Conservation (phyloP, 2,113 vertebrate species). For the Phodopus roborovskii region DNA sequence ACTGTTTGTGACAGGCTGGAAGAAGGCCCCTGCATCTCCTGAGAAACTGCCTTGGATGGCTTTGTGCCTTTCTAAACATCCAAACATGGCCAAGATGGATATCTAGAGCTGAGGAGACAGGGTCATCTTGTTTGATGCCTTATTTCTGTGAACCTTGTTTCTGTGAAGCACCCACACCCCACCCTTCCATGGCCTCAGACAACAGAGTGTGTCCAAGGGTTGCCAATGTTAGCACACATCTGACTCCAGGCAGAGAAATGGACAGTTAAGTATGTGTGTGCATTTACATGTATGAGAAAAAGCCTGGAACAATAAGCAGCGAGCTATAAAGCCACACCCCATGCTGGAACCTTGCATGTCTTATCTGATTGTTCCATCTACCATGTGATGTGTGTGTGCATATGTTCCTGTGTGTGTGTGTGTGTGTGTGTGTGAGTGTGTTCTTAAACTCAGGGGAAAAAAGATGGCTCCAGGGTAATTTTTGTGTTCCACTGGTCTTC, state of each 20-base stretch:
- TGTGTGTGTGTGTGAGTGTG: no score
- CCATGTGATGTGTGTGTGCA: background rate
- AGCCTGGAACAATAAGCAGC: accelerated
- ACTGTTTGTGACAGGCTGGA: background rate
- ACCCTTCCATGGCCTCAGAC: background rate
- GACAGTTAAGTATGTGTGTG: accelerated
- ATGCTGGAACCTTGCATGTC: accelerated
- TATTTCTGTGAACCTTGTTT: background rate
- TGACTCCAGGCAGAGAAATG: background rate
- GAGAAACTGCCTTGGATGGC: background rate
- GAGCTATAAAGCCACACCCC: accelerated
- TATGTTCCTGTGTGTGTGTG: background rate
- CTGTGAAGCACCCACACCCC: accelerated
- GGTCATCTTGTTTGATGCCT: no score
- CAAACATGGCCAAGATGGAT: no score
- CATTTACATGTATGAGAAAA: background rate
- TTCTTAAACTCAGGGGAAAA: background rate
- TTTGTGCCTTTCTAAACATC: background rate
- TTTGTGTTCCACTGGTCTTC: accelerated
- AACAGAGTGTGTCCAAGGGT: background rate
- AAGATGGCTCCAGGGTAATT: accelerated
- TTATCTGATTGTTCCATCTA: background rate
- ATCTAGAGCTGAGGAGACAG: background rate
- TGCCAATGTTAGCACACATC: background rate
- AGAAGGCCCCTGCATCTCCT: background rate